Percentiles rank a stretch among this genome's conserved stretches.
Conservation (phyloP, 2,888 invertebrate species). For the Platypus cylindrus region DNA sequence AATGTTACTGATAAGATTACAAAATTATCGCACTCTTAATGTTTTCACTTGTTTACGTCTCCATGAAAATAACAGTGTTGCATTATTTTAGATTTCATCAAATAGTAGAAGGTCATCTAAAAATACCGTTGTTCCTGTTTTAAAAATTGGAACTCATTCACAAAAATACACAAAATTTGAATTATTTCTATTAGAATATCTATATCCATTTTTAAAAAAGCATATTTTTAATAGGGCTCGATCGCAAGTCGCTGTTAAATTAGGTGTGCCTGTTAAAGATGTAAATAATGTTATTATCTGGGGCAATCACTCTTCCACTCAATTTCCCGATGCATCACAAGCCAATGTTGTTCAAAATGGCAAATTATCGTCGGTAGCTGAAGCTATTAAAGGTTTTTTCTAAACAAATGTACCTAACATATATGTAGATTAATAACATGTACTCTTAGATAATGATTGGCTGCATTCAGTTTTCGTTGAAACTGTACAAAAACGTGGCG, state of each 20-base stretch:
- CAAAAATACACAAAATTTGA: too few species aligned
- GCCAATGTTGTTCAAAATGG: slow-evolving; percentile 45
- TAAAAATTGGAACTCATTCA: too few species aligned
- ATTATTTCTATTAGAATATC: too few species aligned
- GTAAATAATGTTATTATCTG: slow-evolving; percentile 88
- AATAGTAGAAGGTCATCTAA: too few species aligned
- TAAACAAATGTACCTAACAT: neutral
- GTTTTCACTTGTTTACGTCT: too few species aligned
- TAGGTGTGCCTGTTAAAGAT: slow-evolving; percentile 55
- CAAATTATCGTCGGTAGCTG: slow-evolving; percentile 45
- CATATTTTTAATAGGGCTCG: slow-evolving; percentile 75
- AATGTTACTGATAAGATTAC: too few species aligned
- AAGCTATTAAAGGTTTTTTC: slow-evolving; percentile 46
- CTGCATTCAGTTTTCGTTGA: slow-evolving; percentile 72
- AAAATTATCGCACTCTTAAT: too few species aligned
- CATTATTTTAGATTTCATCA: too few species aligned
- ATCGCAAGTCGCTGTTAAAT: slow-evolving; percentile 68
- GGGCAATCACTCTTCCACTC: slow-evolving; percentile 99
- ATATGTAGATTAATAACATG: neutral
- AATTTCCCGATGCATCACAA: slow-evolving; percentile 86
- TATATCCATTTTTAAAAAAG: too few species aligned
- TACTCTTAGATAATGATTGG: slow-evolving; percentile 64
- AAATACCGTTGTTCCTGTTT: too few species aligned
- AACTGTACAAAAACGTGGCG: slow-evolving; percentile 94
- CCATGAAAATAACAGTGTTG: too few species aligned